Evolutionary conservation across 2,797 vertebrate genomes (phyloP).

Genomic region (Threskiornis aethiopicus): DNA sequence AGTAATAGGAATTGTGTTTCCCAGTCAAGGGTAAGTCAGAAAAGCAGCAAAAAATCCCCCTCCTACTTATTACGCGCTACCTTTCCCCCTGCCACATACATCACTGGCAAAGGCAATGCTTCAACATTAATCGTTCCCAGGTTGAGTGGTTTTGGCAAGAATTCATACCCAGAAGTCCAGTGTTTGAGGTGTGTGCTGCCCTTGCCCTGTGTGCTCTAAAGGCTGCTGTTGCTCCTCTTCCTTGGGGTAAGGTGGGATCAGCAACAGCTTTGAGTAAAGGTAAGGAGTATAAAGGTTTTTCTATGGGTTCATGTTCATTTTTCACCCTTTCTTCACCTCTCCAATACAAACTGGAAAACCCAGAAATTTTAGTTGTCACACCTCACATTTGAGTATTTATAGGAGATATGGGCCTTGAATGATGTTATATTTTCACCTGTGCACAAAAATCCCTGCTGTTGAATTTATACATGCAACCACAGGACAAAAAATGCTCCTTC

Average conservation of each 20-base stretch:
- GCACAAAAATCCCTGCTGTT: neutral
- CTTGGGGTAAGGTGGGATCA: neutral
- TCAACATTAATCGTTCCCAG: neutral
- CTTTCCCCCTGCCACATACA: neutral
- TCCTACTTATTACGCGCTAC: neutral
- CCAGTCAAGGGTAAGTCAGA: slow-evolving; percentile 20
- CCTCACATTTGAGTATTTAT: neutral
- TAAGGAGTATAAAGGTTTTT: neutral
- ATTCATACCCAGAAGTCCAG: neutral
- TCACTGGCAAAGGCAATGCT: neutral
- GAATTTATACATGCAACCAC: neutral
- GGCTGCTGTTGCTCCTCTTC: neutral
- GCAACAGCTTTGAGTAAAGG: neutral
- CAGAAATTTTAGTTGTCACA: neutral
- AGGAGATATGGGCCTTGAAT: neutral
- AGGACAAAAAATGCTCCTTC: neutral
- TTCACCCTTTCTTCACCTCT: neutral
- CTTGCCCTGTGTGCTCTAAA: neutral
- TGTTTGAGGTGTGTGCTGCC: neutral
- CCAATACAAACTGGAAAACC: neutral
- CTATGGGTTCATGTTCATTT: neutral
- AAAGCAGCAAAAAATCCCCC: slow-evolving; percentile 48
- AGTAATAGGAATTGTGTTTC: slow-evolving; percentile 23
- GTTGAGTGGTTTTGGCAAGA: slow-evolving; percentile 28
- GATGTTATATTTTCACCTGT: neutral